These are phyloP conservation scores for Microchrysa polita DNA, from an alignment of 2,888 invertebrate species.

Conservation along the genomic window DNA sequence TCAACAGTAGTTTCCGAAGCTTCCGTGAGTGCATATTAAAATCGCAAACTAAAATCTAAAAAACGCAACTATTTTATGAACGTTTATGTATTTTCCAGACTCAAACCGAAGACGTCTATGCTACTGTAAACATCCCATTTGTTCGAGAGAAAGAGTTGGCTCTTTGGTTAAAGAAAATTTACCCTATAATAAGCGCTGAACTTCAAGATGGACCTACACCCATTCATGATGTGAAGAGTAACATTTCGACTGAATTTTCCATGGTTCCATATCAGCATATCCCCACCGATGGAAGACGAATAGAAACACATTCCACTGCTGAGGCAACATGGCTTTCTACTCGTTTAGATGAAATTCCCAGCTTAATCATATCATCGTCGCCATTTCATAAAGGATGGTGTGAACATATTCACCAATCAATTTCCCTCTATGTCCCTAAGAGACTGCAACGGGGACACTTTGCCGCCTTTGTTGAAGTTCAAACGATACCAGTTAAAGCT, in stretches of 20 bases:
- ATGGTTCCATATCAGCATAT: conserved; percentile 61
- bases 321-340: conserved; percentile 61
- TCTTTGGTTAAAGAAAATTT: conserved; percentile 65
- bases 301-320: conserved; percentile 55
- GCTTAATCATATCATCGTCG: conserved; percentile 57
- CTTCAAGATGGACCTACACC: conserved; percentile 62
- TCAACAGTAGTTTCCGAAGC: conserved; percentile 53
- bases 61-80: background rate
- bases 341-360: conserved; percentile 61
- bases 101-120: conserved; percentile 61
- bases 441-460: conserved; percentile 56
- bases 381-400: conserved; percentile 62
- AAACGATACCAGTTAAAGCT: conserved; percentile 58
- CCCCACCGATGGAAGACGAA: conserved; percentile 44
- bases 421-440: conserved; percentile 59
- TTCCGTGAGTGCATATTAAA: conserved; percentile 47
- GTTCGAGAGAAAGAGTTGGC: conserved; percentile 59
- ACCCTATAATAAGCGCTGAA: conserved; percentile 64
- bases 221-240: conserved; percentile 47
- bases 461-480: conserved; percentile 57
- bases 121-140: too few species aligned
- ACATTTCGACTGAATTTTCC: conserved; percentile 51
- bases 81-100: conserved; percentile 54
- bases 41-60: too few species aligned
- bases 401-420: conserved; percentile 59